Evolutionary conservation across 2,113 vertebrate genomes (phyloP), one percentile per base, ranked within the genome.

Genomic region (Dipodomys ordii): DNA sequence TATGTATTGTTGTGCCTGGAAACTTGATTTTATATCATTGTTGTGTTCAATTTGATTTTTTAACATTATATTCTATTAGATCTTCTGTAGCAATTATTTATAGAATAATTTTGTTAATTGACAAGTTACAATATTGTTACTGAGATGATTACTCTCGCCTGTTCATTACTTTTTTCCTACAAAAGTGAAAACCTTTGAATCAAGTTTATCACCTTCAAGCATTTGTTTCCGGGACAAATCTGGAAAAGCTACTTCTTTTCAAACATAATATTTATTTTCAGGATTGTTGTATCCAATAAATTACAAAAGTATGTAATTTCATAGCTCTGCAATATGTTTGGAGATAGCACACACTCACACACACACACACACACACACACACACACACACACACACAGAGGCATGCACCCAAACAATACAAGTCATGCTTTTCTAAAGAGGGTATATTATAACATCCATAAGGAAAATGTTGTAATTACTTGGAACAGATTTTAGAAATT

Each of bases 51-150:
- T 46, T 82, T 12, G 5, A 0, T 77, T 9, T 64, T 88, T 85
- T 30, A 30, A 25, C 46, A 64, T 22, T 7, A n/a, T 44, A 76
- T 71, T 68, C 22, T 18, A 65, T 86, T 25, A 10, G 22, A 82
- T 53, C 94, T 76, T 88, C 67, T 88, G 68, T 25, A 64, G 7
- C 25, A 74, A 82, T 85, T 73, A 68, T 68, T 79, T 79, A 32
- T 35, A 65, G n/a, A 78, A 7, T 92, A 44, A 76, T 87, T 78
- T 84, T 57, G 68, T 68, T 92, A 90, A 87, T 87, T 79, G 53
- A 22, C 76, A 53, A 77, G 76, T 6, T 76, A 78, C 15, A 8
- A 0, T 68, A 78, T 76, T 74, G 77, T 49, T 88, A 78, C 19
- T 83, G 39, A 35, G 32, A 35, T 83, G 5, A 71, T 46, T 87